Conservation (phyloP, 1,140 invertebrate species). For the Drosophila dunni region DNA sequence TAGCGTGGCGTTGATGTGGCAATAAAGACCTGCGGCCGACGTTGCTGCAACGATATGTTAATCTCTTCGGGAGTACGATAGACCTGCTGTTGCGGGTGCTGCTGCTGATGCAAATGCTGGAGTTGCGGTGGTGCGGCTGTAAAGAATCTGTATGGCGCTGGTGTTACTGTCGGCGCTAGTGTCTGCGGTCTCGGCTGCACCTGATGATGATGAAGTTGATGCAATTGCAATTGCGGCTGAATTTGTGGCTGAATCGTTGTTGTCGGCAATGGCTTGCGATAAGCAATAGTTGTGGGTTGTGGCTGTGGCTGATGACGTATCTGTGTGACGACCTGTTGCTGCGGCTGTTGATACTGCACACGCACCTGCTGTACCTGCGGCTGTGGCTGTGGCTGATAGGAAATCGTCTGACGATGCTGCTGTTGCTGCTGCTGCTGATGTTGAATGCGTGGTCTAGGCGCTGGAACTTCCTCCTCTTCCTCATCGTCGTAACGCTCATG, state of each 20-base stretch:
- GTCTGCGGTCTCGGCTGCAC: conserved; percentile 61
- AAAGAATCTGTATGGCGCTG: conserved; percentile 82
- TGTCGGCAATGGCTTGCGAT: conserved; percentile 73
- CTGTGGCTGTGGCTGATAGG: conserved; percentile 52
- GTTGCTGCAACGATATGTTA: conserved; percentile 92
- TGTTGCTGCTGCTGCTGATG: conserved; percentile 62
- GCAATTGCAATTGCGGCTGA: conserved; percentile 64
- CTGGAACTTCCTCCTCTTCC: conserved; percentile 85
- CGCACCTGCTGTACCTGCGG: conserved; percentile 30
- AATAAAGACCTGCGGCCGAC: conserved; percentile 86
- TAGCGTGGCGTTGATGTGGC: conserved; percentile 79
- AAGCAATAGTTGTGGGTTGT: conserved; percentile 72
- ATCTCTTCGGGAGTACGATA: conserved; percentile 93
- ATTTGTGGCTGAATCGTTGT: conserved; percentile 78
- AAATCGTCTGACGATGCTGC: conserved; percentile 55
- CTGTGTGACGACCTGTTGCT: conserved; percentile 29
- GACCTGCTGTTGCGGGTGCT: conserved; percentile 84
- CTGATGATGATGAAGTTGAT: conserved; percentile 64
- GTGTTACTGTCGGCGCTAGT: conserved; percentile 74
- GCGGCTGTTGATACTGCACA: conserved; percentile 57
- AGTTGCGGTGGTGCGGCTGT: conserved; percentile 77
- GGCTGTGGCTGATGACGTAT: conserved; percentile 45
- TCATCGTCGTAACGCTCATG: conserved; percentile 89
- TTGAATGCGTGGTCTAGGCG: conserved; percentile 69
- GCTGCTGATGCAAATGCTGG: conserved; percentile 80